These are phyloP conservation scores for Pomatostomus ruficeps DNA, from an alignment of 2,113 vertebrate species.

Conservation along the genomic window DNA sequence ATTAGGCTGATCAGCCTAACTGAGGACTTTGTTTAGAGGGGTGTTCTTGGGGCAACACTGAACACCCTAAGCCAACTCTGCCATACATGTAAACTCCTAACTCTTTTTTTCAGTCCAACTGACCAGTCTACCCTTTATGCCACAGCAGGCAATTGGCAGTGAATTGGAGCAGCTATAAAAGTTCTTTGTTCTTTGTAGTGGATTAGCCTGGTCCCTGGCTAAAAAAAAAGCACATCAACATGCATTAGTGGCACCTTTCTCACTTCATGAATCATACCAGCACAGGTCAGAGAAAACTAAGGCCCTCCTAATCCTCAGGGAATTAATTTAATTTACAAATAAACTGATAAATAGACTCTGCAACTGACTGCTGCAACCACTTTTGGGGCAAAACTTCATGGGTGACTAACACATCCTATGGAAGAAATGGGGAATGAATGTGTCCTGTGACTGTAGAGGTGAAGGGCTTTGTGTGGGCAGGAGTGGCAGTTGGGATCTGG, in stretches of 20 bases:
- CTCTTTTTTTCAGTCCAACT: not conserved
- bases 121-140: not conserved
- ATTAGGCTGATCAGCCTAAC: not conserved
- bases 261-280: not conserved
- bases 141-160: not conserved
- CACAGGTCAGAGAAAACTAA: not conserved
- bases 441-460: accelerated
- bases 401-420: not conserved
- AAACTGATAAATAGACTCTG: not conserved
- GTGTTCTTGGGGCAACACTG: not conserved
- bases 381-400: not conserved
- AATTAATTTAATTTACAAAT: not conserved
- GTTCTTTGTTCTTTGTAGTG: not conserved
- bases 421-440: not conserved
- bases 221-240: not conserved
- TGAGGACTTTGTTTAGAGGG: not conserved
- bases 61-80: not conserved
- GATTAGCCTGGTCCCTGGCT: not conserved
- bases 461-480: not conserved
- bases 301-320: not conserved
- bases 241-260: not conserved
- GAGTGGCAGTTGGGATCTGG: not conserved
- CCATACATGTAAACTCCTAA: not conserved
- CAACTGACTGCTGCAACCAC: not conserved
- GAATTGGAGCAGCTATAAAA: not conserved